These are phyloP conservation scores for Helicolenus hilgendorfi DNA, from an alignment of 2,797 vertebrate genomes.

Conservation along the genomic window DNA sequence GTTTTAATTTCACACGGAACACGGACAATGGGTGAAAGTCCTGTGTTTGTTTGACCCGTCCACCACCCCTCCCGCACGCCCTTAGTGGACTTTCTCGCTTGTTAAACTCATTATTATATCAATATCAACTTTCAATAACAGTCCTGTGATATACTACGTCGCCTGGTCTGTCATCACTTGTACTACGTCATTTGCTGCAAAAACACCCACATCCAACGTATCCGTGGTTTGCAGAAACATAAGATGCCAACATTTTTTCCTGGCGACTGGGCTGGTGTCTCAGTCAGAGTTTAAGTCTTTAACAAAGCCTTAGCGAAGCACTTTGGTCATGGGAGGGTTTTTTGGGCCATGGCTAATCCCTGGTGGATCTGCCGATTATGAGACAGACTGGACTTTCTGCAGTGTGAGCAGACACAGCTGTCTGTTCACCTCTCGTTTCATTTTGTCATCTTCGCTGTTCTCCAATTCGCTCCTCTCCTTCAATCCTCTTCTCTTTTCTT, in stretches of 20 bases:
- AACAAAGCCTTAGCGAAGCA: slow-evolving; percentile 8
- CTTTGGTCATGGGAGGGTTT: slow-evolving; percentile 12
- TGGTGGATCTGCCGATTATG: slow-evolving; percentile 19
- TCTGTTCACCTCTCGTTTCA: not conserved
- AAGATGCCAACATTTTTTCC: not conserved
- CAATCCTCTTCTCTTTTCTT: not conserved
- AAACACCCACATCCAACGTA: not conserved
- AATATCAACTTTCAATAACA: not conserved
- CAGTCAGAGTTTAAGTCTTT: slow-evolving; percentile 23
- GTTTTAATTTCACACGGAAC: no score
- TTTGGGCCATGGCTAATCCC: slow-evolving; percentile 4
- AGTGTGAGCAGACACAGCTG: not conserved
- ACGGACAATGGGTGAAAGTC: no score
- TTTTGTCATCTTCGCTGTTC: not conserved
- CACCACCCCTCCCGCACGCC: no score
- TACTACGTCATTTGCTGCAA: not conserved
- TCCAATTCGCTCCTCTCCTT: not conserved
- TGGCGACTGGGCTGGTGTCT: not conserved
- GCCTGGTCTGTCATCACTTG: not conserved
- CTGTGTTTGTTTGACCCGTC: no score
- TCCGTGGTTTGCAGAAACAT: not conserved
- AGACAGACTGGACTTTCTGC: not conserved
- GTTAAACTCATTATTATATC: not conserved
- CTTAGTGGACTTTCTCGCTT: no score
- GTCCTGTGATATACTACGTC: not conserved